phyloP scores from a whole-genome alignment of 2,888 invertebrate genomes.

The Carterocephalus palaemon region DNA sequence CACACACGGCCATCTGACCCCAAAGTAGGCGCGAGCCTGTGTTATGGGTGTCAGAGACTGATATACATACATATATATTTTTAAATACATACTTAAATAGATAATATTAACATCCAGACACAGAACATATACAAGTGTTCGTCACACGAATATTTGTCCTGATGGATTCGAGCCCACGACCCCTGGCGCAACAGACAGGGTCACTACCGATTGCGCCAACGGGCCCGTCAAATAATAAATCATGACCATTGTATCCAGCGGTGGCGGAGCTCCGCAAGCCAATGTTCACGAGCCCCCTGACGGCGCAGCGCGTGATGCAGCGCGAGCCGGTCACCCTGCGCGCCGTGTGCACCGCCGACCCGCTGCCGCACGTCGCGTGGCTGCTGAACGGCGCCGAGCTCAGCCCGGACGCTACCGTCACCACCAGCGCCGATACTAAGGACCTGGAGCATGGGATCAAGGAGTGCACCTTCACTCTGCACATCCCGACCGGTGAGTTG shows the following conservation, averaged over 20 bases:
- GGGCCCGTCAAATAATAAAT: neutral
- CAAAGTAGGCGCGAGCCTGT: no score
- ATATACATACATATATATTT: no score
- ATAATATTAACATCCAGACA: no score
- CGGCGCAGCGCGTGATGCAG: slow-evolving; percentile 84
- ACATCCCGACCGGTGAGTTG: slow-evolving; percentile 83
- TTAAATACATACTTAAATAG: no score
- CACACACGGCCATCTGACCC: no score
- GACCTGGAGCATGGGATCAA: slow-evolving; percentile 87
- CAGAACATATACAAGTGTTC: no score
- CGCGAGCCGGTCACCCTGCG: slow-evolving; percentile 82
- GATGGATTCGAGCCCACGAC: no score
- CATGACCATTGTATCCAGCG: slow-evolving; percentile 64
- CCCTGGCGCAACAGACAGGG: no score
- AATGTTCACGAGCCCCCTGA: slow-evolving; percentile 82
- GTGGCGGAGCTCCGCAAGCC: slow-evolving; percentile 89
- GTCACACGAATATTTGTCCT: no score
- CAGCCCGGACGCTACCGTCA: slow-evolving; percentile 81
- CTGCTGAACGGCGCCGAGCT: slow-evolving; percentile 85
- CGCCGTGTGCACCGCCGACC: slow-evolving; percentile 91
- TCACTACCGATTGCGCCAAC: no score
- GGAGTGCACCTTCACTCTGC: slow-evolving; percentile 88
- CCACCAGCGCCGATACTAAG: slow-evolving; percentile 81
- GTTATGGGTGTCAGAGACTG: no score
- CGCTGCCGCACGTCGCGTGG: slow-evolving; percentile 93